Evolutionary conservation across 2,113 vertebrate species (phyloP), one percentile per base, ranked within the genome.

Genomic region (Trichechus manatus): DNA sequence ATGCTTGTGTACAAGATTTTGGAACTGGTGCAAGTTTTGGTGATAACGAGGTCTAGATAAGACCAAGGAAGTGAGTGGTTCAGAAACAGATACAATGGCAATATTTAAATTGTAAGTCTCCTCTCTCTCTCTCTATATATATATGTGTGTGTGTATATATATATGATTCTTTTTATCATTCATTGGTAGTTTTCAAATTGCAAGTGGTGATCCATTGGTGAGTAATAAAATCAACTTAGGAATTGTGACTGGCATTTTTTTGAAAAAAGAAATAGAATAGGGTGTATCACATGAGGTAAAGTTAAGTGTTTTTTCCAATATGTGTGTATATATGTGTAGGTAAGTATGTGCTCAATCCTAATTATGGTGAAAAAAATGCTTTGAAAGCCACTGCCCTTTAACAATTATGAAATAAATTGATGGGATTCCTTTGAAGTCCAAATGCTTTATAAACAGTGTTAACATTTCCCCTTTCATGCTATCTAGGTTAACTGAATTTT

Each of bases 101-200:
- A 29, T 75, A 20, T 42, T 95, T 63, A 70, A 3, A 70, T 84
- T 91, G 29, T 61, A 95, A 63, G 47, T 91, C 89, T 27, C 50
- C 27, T 39, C 39, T 39, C 39, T 39, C 39, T 39, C 39, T 39
- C 39, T 39, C 39, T 39, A 39, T 39, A 39, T 39, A 39, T 39
- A 39, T 39, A 39, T 39, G 39, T 39, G 39, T 39, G 3, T 39
- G 39, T 39, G 39, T 47, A 47, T 47, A 47, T 47, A 47, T 47
- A 47, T 47, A 47, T 7, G 10, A 78, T 91, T 85, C 19, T 82
- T 44, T 91, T 79, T 77, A 56, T 77, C 64, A 79, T 87, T 91
- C 22, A 80, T 93, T 5, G 75, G 72, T 74, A 87, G 87, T 93
- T 94, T 95, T 93, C 39, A 84, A 89, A 86, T 74, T 93, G 9